Evolutionary conservation across 2,113 vertebrate species (phyloP), one percentile per base, ranked within the genome.

Genomic region (Pachycephala philippinensis): DNA sequence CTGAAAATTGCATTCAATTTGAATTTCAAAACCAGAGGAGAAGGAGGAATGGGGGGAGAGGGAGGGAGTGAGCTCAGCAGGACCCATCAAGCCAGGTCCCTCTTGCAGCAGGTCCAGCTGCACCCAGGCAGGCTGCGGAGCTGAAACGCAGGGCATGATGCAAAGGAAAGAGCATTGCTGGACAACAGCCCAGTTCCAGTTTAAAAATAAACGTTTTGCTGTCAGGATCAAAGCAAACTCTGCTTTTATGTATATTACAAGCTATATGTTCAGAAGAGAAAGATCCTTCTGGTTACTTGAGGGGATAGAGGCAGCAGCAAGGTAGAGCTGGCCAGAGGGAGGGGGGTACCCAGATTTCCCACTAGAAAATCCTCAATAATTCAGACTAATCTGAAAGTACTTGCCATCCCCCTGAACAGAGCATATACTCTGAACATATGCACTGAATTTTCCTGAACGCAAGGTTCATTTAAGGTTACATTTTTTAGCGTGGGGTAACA

Each of bases 1-100:
- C 98, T 98, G 98, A 98, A 98, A 98, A 98, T 98, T 98, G 98
- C 98, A 98, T 98, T 98, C 98, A 98, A 98, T 98, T 98, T 98
- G 98, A 98, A 98, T 98, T 98, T 98, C 98, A 98, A 98, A 98
- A 98, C 95, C 94, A 90, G 90, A 97, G 84, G 94, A 95, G 89
- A 95, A 86, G 70, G 65, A 89, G 63, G 71, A 53, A 88, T 65
- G 54, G 60, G 79, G 93, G 79, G 87, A 84, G 75, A 76, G 81
- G 50, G 66, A 53, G 59, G 79, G 56, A 81, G 40, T 3, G 39
- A 78, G 79, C 96, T 94, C 90, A 81, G 83, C 92, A 81, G 79
- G 85, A 94, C 96, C 96, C 96, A 97, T 92, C 96, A 96, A 90
- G 52, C 50, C 64, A 85, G 95, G 94, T 92, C 81, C 95, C 84